Base-by-base conservation (phyloP, 2,797 vertebrate genomes). In the Psittacula derbiana region DNA sequence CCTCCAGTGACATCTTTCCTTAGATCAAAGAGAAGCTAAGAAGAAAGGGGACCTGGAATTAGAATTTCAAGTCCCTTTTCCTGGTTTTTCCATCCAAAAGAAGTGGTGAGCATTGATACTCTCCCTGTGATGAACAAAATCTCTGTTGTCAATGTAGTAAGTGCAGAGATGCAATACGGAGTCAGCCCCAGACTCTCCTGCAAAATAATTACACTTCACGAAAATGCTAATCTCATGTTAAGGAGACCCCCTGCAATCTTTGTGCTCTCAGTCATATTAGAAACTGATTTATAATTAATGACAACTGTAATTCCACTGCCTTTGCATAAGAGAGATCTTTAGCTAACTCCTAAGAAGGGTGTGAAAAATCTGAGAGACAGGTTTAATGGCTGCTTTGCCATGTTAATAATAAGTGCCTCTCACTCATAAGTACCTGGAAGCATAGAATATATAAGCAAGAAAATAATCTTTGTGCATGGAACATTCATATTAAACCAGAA, bases 211-310 rank as follows among this genome's bases (percentile, higher is more conserved):
- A 96, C 86, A 86, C 50, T 95, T 94, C 73, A 94, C 96, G 75
- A 92, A 94, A 97, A 91, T 94, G 95, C 96, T 96, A 96, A 97
- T 97, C 94, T 96, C 87, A 38, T 92, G 78, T 92, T 97, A 98
- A 97, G 41, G 64, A 97, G 96, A 95, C 90, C 92, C 94, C 95
- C 96, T 96, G 72, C 92, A 92, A 93, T 96, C 96, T 92, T 96
- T 78, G 84, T 84, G 72, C 92, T 93, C 96, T 96, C 92, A 92
- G 94, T 95, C 95, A 89, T 96, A 95, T 97, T 97, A 96, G 80
- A 93, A 96, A 90, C 94, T 97, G 96, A 97, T 97, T 95, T 97
- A 97, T 97, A 97, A 96, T 97, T 97, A 97, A 97, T 97, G 97
- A 95, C 93, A 80, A 91, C 88, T 76, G 62, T 89, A 96, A 96